Percentiles rank a stretch among this genome's conserved stretches.
These are phyloP conservation scores for Micoletzkya japonica DNA, from an alignment of 2,888 invertebrate genomes.

Conservation along the genomic window DNA sequence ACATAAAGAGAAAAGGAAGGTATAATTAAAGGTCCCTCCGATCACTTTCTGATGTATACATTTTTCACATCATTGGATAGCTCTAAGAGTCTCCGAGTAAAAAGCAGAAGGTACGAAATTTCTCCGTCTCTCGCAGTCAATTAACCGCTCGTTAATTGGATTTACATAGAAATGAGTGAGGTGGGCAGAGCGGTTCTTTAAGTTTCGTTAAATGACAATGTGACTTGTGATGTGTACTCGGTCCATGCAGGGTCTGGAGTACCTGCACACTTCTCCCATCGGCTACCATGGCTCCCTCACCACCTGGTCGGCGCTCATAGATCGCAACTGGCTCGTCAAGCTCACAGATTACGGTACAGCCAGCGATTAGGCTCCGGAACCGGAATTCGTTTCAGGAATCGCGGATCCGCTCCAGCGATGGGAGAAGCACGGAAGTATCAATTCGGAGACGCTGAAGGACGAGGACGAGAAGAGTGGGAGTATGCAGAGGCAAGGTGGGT, in stretches of 20 bases:
- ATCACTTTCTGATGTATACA: too few species aligned
- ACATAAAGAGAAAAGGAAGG: too few species aligned
- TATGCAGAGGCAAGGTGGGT: constrained; percentile 20
- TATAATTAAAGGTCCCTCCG: too few species aligned
- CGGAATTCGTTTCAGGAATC: constrained; percentile 24
- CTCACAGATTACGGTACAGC: constrained; percentile 46
- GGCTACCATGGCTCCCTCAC: constrained; percentile 46
- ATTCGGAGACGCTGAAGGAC: constrained; percentile 41
- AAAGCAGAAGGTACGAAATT: too few species aligned
- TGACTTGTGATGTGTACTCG: not conserved
- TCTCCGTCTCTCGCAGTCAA: too few species aligned
- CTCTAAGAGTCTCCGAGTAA: too few species aligned
- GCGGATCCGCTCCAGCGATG: constrained; percentile 41
- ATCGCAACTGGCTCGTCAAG: constrained; percentile 35
- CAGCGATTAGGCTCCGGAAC: not conserved
- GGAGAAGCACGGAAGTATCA: constrained; percentile 45
- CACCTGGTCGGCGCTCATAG: constrained; percentile 43
- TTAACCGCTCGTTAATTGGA: too few species aligned
- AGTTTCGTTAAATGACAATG: too few species aligned
- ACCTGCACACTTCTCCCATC: constrained; percentile 42
- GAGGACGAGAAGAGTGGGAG: constrained; percentile 35
- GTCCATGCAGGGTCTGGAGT: constrained; percentile 41
- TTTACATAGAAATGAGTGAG: too few species aligned
- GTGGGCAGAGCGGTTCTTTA: too few species aligned
- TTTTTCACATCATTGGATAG: too few species aligned